A percentile compares a stretch with the other conserved stretches of the same genome.
phyloP scores from a whole-genome alignment of 2,113 vertebrate genomes.

The Gopherus flavomarginatus region DNA sequence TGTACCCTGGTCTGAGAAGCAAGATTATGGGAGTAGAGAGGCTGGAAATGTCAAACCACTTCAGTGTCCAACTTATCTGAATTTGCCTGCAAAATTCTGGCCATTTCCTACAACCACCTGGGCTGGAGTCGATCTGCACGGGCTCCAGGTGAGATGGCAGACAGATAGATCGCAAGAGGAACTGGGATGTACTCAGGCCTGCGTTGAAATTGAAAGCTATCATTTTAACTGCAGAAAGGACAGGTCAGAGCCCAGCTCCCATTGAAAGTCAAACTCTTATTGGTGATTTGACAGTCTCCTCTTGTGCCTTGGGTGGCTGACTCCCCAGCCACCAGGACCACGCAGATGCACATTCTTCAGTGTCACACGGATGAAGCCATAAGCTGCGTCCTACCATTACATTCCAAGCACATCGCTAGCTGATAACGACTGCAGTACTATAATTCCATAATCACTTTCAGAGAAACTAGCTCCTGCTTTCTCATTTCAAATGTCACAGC shows the following conservation, averaged over 20 bases:
- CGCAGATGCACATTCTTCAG: not conserved
- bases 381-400: not conserved
- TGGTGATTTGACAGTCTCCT: not conserved
- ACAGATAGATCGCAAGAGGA: too few relatives aligned
- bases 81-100: too few relatives aligned
- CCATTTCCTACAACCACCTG: too few relatives aligned
- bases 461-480: slow-evolving; percentile 60
- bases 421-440: slow-evolving; percentile 27
- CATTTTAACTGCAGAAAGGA: not conserved
- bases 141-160: too few relatives aligned
- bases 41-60: too few relatives aligned
- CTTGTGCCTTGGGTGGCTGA: not conserved
- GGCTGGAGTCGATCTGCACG: too few relatives aligned
- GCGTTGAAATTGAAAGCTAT: too few relatives aligned
- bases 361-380: not conserved
- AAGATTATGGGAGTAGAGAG: too few relatives aligned
- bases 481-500: slow-evolving; percentile 74
- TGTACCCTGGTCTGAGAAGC: too few relatives aligned
- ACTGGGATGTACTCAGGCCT: too few relatives aligned
- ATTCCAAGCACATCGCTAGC: slow-evolving; percentile 22
- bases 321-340: not conserved
- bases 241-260: not conserved
- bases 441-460: slow-evolving; percentile 64
- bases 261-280: not conserved
- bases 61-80: too few relatives aligned